Percentiles rank a stretch among this genome's conserved stretches.
These are phyloP conservation scores for Sander vitreus DNA, from an alignment of 2,113 vertebrate genomes.

Conservation along the genomic window DNA sequence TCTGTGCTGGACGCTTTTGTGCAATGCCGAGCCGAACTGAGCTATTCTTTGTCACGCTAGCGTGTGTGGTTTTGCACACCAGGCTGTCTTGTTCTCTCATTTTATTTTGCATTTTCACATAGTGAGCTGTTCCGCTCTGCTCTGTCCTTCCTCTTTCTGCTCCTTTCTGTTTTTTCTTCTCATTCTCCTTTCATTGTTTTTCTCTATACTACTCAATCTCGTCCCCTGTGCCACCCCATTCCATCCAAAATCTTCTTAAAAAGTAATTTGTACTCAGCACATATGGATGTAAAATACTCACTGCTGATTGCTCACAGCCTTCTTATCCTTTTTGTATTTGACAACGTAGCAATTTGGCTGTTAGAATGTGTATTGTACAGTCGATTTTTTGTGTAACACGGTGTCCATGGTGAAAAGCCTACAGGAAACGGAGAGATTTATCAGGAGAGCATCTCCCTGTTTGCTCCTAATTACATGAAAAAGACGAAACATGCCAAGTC, in stretches of 20 bases:
- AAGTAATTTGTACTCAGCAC: slow-evolving; percentile 54
- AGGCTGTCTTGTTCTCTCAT: neutral
- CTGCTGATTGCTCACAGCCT: slow-evolving; percentile 27
- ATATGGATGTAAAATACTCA: slow-evolving; percentile 47
- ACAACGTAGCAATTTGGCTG: slow-evolving; percentile 33
- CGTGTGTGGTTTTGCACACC: slow-evolving; percentile 1
- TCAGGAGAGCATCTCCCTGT: slow-evolving; percentile 37
- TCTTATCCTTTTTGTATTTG: slow-evolving; percentile 39
- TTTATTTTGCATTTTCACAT: slow-evolving; percentile 23
- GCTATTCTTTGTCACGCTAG: neutral
- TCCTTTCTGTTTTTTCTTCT: slow-evolving; percentile 2
- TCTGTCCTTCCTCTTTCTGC: neutral
- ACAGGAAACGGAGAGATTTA: slow-evolving; percentile 49
- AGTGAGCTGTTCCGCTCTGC: neutral
- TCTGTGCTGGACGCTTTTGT: slow-evolving; percentile 9
- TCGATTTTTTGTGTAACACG: slow-evolving; percentile 5
- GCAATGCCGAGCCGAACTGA: neutral
- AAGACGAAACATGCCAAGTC: slow-evolving; percentile 35
- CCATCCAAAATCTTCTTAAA: slow-evolving; percentile 52
- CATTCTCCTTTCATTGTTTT: slow-evolving; percentile 44
- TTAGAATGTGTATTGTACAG: slow-evolving; percentile 20
- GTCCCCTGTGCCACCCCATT: slow-evolving; percentile 48
- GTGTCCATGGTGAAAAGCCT: slow-evolving; percentile 33
- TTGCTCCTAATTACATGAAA: slow-evolving; percentile 49
- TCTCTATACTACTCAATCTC: slow-evolving; percentile 35